Conservation (phyloP, 2,113 vertebrate species). For the Caracal caracal region DNA sequence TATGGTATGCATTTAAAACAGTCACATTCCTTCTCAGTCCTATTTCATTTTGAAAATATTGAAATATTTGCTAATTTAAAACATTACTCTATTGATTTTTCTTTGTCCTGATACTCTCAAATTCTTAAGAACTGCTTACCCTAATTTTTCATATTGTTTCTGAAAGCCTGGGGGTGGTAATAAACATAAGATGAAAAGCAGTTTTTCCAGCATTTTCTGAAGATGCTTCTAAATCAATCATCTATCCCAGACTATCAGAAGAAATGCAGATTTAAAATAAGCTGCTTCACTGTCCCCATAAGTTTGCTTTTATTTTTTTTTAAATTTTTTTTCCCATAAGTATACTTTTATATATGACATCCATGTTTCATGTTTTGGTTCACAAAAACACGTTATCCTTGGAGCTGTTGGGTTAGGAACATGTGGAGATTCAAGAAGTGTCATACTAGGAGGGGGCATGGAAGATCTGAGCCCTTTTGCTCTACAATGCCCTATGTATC, state of each 20-base stretch:
- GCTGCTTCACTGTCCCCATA: not conserved
- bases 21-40: slow-evolving; percentile 6
- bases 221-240: not conserved
- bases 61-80: not conserved
- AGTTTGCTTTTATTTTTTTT: not conserved
- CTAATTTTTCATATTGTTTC: not conserved
- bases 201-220: not conserved
- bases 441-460: too few relatives aligned
- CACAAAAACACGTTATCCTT: not conserved
- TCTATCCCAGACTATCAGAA: not conserved
- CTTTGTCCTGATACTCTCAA: not conserved
- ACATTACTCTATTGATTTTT: not conserved
- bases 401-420: not conserved
- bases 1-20: slow-evolving; percentile 6
- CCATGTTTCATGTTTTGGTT: not conserved
- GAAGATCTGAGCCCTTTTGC: not conserved
- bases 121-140: not conserved
- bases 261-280: not conserved
- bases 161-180: not conserved
- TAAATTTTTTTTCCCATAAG: not conserved
- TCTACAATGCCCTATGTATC: not conserved
- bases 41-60: slow-evolving; percentile 17
- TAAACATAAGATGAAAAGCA: not conserved
- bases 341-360: not conserved
- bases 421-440: not conserved